These are phyloP conservation scores for Dugesia japonica DNA, from an alignment of 2,888 invertebrate genomes.

Conservation along the genomic window DNA sequence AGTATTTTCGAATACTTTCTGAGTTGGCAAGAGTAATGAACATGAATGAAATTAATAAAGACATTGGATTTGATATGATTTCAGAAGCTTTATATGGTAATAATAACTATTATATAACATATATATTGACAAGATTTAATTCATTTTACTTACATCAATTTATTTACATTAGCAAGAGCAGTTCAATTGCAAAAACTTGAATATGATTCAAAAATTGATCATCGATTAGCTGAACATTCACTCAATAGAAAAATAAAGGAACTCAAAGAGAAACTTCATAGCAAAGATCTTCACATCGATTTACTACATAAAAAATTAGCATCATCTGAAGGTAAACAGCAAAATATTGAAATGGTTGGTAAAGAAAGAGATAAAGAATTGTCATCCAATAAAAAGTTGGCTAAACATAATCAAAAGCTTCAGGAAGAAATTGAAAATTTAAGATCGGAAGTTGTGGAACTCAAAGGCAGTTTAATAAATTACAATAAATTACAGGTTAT, in stretches of 20 bases:
- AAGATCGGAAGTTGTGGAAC: slow-evolving; percentile 65
- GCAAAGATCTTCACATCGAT: slow-evolving; percentile 76
- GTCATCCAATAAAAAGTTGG: slow-evolving; percentile 37
- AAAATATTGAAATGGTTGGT: slow-evolving; percentile 34
- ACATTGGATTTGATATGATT: slow-evolving; percentile 64
- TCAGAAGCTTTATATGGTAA: slow-evolving; percentile 61
- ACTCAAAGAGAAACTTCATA: slow-evolving; percentile 71
- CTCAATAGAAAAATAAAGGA: slow-evolving; percentile 70
- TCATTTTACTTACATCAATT: no score
- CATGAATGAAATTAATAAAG: slow-evolving; percentile 66
- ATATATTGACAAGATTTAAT: not conserved
- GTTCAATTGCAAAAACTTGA: slow-evolving; percentile 67
- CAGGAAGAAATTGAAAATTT: slow-evolving; percentile 65
- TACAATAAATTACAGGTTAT: slow-evolving; percentile 42
- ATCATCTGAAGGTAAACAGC: slow-evolving; percentile 61
- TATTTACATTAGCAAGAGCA: slow-evolving; percentile 58
- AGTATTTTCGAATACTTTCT: slow-evolving; percentile 55
- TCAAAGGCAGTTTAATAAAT: slow-evolving; percentile 55
- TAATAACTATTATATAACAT: not conserved
- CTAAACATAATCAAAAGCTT: slow-evolving; percentile 57
- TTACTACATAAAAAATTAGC: slow-evolving; percentile 69
- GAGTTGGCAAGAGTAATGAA: slow-evolving; percentile 65
- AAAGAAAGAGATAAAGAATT: slow-evolving; percentile 36
- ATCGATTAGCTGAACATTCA: slow-evolving; percentile 72
- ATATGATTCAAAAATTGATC: slow-evolving; percentile 66